Evolutionary conservation across 2,113 vertebrate genomes (phyloP).

Genomic region (Plestiodon gilberti): DNA sequence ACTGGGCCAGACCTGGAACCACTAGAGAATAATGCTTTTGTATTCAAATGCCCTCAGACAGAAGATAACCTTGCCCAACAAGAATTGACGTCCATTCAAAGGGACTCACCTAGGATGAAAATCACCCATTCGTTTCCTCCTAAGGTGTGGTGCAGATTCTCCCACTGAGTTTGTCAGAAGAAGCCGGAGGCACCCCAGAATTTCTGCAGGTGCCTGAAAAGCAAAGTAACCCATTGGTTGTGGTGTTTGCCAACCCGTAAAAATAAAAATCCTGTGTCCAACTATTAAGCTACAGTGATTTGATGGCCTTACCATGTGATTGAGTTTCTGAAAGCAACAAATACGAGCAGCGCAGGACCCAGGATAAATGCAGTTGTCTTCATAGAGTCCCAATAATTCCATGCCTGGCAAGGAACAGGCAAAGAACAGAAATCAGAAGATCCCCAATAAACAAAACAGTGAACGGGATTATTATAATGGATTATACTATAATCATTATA

Average conservation of each 20-base stretch:
- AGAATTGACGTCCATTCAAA: not conserved
- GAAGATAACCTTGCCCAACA: not conserved
- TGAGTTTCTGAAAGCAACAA: conserved; percentile 85
- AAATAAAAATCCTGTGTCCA: not conserved
- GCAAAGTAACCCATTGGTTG: not conserved
- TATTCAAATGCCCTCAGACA: not conserved
- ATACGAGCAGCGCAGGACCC: too few relatives aligned
- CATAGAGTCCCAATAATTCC: too few relatives aligned
- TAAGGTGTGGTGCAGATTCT: conserved; percentile 71
- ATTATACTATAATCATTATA: too few relatives aligned
- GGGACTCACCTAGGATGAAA: conserved; percentile 83
- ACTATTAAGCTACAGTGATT: not conserved
- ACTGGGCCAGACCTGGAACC: too few relatives aligned
- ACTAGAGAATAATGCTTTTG: too few relatives aligned
- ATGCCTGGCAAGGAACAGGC: too few relatives aligned
- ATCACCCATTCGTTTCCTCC: conserved; percentile 82
- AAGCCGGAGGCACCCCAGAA: conserved; percentile 86
- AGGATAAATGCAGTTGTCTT: too few relatives aligned
- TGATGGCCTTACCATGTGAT: conserved; percentile 80
- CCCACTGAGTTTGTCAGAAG: conserved; percentile 93
- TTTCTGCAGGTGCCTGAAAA: conserved; percentile 83
- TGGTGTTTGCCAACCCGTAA: not conserved
- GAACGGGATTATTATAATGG: too few relatives aligned
- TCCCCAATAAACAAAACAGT: too few relatives aligned
- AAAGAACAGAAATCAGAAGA: too few relatives aligned